Conservation (phyloP, 1,140 invertebrate genomes). For the Drosophila arizonae region DNA sequence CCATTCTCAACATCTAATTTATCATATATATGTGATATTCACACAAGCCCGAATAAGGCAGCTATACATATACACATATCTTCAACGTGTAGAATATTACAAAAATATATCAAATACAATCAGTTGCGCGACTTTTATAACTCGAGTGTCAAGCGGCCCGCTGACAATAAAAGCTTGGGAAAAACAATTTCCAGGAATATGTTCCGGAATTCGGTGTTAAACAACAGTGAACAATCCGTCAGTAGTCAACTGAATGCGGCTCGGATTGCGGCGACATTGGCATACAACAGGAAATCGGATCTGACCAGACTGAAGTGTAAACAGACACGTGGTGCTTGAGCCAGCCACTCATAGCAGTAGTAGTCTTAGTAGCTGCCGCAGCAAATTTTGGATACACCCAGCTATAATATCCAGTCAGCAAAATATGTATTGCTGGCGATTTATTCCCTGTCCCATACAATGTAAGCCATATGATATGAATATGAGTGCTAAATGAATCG, state of each 20-base stretch:
- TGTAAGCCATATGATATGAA: background rate
- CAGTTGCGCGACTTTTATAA: constrained; percentile 2
- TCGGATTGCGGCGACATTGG: constrained; percentile 58
- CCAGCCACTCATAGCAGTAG: constrained; percentile 3
- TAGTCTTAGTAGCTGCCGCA: background rate
- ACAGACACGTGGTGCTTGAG: constrained; percentile 54
- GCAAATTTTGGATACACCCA: constrained; percentile 4
- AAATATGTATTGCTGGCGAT: background rate
- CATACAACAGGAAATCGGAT: constrained; percentile 48
- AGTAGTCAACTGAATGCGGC: constrained; percentile 33
- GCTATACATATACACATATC: background rate
- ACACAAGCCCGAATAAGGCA: background rate
- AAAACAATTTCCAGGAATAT: constrained; percentile 80
- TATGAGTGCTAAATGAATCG: too few relatives aligned
- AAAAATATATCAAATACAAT: constrained; percentile 2
- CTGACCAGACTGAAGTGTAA: constrained; percentile 57
- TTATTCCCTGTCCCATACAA: background rate
- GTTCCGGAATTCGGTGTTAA: constrained; percentile 80
- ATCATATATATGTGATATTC: background rate
- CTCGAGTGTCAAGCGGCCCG: constrained; percentile 36
- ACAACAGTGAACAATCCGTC: constrained; percentile 52
- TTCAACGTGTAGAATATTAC: background rate
- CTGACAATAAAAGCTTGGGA: constrained; percentile 70
- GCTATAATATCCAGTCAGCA: constrained; percentile 3
- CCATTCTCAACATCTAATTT: too few relatives aligned